Base-by-base conservation (phyloP, 2,113 vertebrate genomes). In the Ovis canadensis region DNA sequence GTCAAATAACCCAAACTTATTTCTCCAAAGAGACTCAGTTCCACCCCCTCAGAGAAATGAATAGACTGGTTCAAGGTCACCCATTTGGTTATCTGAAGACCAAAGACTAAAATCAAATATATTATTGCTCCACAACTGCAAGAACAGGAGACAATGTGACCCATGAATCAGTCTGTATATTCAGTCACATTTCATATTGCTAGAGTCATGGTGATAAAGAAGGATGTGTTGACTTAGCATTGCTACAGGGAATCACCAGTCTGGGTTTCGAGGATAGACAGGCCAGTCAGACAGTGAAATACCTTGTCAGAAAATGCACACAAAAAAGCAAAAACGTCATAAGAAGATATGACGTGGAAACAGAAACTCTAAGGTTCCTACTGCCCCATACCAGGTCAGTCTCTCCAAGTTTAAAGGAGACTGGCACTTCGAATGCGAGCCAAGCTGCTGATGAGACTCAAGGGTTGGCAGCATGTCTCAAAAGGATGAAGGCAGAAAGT, bases 231-330 rank as follows among this genome's bases (percentile, higher is more conserved):
- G 91, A 50, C 33, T 60, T 55, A 11, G 57, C 31, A 84, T 59
- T 87, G 48, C 62, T 45, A 50, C 16, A 87, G 80, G n/a, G 16
- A 67, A 67, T 50, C 45, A 15, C 43, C 43, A 78, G 36, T 54
- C 55, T 88, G 80, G 13, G 54, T 59, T 90, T 57, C 94, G 25
- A 96, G 86, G 78, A 54, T 7, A 89, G 29, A 84, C 1, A 80
- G 21, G 54, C 9, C 62, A 94, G 64, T 10, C 40, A 90, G 64
- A 67, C 10, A 93, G 52, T 74, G 48, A 88, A 62, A 83, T 7
- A 36, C 7, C 54, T 12, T 64, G 60, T 88, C 93, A 85, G 92
- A 94, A 97, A 97, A 90, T 64, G 33, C 29, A 77, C 23, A 83
- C 33, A 27, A 12, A 90, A 77, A 93, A 55, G 16, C 33, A n/a